Evolutionary conservation across 2,888 invertebrate genomes (phyloP), one percentile per base, ranked within the genome.

Genomic region (Emmelina monodactyla): DNA sequence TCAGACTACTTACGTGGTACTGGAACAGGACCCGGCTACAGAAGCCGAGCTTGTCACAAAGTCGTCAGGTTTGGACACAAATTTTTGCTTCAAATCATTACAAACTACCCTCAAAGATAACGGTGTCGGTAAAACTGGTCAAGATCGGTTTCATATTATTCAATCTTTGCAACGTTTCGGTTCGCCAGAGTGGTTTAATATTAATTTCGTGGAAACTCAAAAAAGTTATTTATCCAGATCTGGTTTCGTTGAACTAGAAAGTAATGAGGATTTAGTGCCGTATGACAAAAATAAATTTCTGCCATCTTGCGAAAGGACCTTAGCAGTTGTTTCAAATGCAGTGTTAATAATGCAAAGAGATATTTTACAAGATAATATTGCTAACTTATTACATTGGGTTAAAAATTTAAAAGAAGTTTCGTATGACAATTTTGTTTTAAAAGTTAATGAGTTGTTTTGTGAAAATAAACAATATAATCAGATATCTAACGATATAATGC

Each of bases 71-170:
- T n/a, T n/a, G n/a, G n/a, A n/a, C n/a, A n/a, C n/a, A 11, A 14
- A 29, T 11, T 29, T 29, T 29, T 9, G 3, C 12, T 29, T 29
- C 12, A 11, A 29, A 11, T 29, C 34, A 2, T 29, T 34, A 14
- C n/a, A 29, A 13, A 34, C 34, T 6, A 28, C 28, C n/a, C 15
- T 34, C 6, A 34, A 34, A 14, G 34, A 34, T 7, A 28, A 14
- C 6, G 14, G 29, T 2, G n/a, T 35, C 6, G 29, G 16, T 1
- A 35, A 35, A 14, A 19, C 34, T 2, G 6, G n/a, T 5, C 34
- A 16, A 2, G 14, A 9, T 1, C 22, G 10, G 9, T 16, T 30
- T 14, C 9, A 30, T 3, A 3, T 31, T 12, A 34, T 34, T 3
- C 28, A 29, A 2, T 10, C 11, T 12, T 2, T 29, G 13, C 34